Percentiles rank a stretch among this genome's conserved stretches.
phyloP scores from a whole-genome alignment of 2,797 vertebrate genomes.

The Emydoidea blandingii region DNA sequence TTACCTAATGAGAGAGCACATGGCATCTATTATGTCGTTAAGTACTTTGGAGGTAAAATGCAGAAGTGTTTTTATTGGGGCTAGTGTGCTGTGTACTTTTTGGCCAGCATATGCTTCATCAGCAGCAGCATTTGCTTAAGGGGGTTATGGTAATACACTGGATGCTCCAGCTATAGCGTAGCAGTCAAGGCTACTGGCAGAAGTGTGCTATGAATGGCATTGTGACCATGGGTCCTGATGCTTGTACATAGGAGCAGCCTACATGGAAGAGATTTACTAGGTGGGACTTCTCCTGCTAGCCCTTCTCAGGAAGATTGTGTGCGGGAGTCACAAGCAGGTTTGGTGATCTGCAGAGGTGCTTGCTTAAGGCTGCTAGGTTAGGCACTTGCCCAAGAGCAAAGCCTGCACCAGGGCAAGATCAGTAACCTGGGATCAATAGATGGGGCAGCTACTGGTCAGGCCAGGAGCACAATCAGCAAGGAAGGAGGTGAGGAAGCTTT shows the following conservation, averaged over 20 bases:
- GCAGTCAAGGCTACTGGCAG: too few species aligned
- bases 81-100: not conserved
- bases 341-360: not conserved
- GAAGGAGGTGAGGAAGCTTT: not conserved
- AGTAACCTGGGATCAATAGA: not conserved
- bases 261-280: too few species aligned
- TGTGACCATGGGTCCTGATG: too few species aligned
- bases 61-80: not conserved
- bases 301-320: too few species aligned
- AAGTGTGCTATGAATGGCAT: too few species aligned
- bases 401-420: not conserved
- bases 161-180: not conserved
- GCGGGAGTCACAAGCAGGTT: too few species aligned
- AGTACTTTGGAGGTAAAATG: not conserved
- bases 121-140: too few species aligned
- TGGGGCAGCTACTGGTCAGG: not conserved
- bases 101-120: not conserved
- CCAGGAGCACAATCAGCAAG: not conserved
- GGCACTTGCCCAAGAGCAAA: not conserved
- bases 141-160: too few species aligned
- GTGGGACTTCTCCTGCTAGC: too few species aligned
- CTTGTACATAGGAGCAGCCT: too few species aligned
- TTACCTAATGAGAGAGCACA: too few species aligned
- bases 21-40: too few species aligned
- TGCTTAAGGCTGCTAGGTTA: not conserved